Evolutionary conservation across 2,113 vertebrate genomes (phyloP).

Genomic region (Daphoenositta chrysoptera): DNA sequence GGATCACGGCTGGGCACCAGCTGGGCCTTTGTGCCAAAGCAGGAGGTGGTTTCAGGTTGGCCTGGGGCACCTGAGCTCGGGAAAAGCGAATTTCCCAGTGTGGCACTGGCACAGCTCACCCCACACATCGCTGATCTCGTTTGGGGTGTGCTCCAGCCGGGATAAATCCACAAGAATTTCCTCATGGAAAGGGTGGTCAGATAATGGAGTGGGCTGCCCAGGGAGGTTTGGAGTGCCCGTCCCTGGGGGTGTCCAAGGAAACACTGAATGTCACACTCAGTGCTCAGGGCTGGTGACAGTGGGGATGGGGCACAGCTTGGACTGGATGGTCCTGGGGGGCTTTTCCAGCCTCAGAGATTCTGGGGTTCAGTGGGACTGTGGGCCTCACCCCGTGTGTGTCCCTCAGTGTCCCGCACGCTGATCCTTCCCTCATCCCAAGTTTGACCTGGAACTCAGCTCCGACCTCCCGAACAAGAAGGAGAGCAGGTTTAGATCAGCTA

Average conservation of each 20-base stretch:
- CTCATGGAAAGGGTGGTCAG: neutral
- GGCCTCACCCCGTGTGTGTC: neutral
- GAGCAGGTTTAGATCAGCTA: neutral
- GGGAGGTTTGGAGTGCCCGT: neutral
- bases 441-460: neutral
- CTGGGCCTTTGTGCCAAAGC: neutral
- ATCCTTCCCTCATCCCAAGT: rapidly evolving
- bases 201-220: rapidly evolving
- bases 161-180: neutral
- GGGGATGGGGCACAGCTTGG: neutral
- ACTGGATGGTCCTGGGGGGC: neutral
- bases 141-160: neutral
- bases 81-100: rapidly evolving
- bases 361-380: neutral
- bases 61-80: neutral
- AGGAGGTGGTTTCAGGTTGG: neutral
- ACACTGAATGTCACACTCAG: neutral
- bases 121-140: rapidly evolving
- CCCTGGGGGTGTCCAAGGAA: neutral
- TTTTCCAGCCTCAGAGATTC: neutral
- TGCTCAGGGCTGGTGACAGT: neutral
- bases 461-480: neutral
- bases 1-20: neutral
- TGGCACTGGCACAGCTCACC: rapidly evolving
- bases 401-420: neutral